A percentile compares a stretch with the other conserved stretches of the same genome.
These are phyloP conservation scores for Steromphala cineraria DNA, from an alignment of 2,888 invertebrate species.

Conservation along the genomic window DNA sequence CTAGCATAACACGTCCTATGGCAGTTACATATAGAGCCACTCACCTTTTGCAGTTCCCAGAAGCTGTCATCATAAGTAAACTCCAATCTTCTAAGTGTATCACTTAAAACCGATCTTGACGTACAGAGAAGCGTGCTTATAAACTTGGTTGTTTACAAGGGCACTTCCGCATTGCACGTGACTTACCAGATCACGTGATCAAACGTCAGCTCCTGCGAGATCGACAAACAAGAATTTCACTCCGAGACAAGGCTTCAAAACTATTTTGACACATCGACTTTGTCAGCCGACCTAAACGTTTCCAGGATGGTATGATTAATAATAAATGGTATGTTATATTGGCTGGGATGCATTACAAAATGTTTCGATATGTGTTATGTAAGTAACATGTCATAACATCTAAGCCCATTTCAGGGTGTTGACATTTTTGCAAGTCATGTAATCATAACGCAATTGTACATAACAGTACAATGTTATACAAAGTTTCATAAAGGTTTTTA, in stretches of 20 bases:
- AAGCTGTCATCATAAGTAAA: background rate
- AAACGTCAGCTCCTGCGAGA: background rate
- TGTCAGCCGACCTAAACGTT: background rate
- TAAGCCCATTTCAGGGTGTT: too few relatives aligned
- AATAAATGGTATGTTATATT: conserved; percentile 6
- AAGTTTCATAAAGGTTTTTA: too few relatives aligned
- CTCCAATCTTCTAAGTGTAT: background rate
- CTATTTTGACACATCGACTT: background rate
- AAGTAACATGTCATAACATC: too few relatives aligned
- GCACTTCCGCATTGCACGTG: background rate
- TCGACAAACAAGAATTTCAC: too few relatives aligned
- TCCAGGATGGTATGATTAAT: conserved; percentile 23
- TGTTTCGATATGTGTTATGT: too few relatives aligned
- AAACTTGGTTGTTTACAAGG: background rate
- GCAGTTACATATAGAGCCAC: background rate
- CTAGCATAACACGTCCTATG: too few relatives aligned
- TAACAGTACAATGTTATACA: too few relatives aligned
- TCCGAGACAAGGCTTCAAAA: background rate
- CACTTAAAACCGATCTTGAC: background rate
- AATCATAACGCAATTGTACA: too few relatives aligned
- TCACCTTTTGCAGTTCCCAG: background rate
- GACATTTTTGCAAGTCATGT: too few relatives aligned
- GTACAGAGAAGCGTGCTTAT: background rate
- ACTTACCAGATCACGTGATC: background rate
- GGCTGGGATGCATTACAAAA: background rate